Base-by-base conservation (phyloP, 1,140 invertebrate genomes). In the Conus ventricosus region DNA sequence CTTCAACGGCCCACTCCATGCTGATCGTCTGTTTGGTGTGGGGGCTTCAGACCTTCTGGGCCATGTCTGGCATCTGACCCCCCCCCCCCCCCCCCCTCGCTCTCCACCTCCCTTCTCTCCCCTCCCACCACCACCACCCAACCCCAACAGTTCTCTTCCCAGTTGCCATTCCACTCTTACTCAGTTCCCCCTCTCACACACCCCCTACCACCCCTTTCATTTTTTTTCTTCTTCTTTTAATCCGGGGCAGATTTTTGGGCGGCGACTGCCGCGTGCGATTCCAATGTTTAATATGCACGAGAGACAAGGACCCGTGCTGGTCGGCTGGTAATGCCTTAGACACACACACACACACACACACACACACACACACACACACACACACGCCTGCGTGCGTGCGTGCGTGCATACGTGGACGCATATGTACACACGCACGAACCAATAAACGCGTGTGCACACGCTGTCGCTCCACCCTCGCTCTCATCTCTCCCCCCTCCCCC, bases 261-360 rank as follows among this genome's bases (percentile, higher is more conserved):
- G 23, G 15, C 53, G 55, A 15, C n/a, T 83, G 55, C 39, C 57
- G 7, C 81, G 81, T 20, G 81, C 55, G 81, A 25, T 20, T 25
- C 84, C 39, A 27, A n/a, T 51, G 84, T 85, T 85, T 85, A 75
- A 75, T 85, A 85, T 85, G 84, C 84, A 85, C 15, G 57, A 60
- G 8, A 60, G 57, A 60, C 8, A 0, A 13, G 55, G 55, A 57
- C n/a, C n/a, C n/a, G n/a, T n/a, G 39, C 39, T 39, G 39, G 39
- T 39, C 39, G 39, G 39, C 39, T 39, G 39, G 39, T 60, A 60
- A 60, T 60, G 15, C 57, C 57, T 60, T 15, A 60, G 8, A 60
- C 57, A 60, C 57, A 60, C 57, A 60, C 57, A 57, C 55, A 57
- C 55, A 57, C 55, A 57, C 55, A 57, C 55, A 57, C 55, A 57